Evolutionary conservation across 2,888 invertebrate species (phyloP).

Genomic region (Dioctria linearis): DNA sequence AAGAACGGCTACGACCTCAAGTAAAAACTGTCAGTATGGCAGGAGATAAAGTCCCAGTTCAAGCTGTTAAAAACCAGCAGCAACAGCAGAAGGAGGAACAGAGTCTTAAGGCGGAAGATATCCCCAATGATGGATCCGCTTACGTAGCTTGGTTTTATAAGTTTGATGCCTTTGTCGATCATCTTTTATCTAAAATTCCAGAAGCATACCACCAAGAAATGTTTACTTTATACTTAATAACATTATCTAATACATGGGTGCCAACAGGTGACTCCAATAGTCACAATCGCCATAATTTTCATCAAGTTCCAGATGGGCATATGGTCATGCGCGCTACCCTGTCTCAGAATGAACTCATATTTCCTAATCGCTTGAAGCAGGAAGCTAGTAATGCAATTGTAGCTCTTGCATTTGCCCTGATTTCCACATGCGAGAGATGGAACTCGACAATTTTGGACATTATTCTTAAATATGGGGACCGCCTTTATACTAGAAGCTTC

Average conservation of each 20-base stretch:
- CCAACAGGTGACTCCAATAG: background rate
- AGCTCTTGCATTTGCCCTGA: conserved; percentile 75
- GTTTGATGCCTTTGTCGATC: conserved; percentile 57
- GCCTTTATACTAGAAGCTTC: conserved; percentile 72
- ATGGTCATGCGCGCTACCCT: conserved; percentile 60
- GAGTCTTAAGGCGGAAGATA: background rate
- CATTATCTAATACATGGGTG: conserved; percentile 28
- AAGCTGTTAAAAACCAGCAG: no score
- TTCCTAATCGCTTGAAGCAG: conserved; percentile 70
- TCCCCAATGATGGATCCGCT: conserved; percentile 56
- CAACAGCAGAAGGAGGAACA: background rate
- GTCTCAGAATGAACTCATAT: conserved; percentile 60
- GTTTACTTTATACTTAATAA: conserved; percentile 57
- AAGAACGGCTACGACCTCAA: conserved; percentile 46
- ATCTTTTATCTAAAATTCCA: conserved; percentile 59
- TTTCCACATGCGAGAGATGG: conserved; percentile 75
- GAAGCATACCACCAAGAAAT: conserved; percentile 54
- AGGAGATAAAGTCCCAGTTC: background rate
- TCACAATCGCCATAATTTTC: conserved; percentile 6
- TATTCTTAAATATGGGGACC: conserved; percentile 77
- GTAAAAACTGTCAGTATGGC: background rate
- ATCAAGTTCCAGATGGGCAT: conserved; percentile 32
- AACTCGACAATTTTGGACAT: conserved; percentile 74
- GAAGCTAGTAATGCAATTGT: conserved; percentile 74
- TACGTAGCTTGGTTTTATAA: conserved; percentile 60